Evolutionary conservation across 2,797 vertebrate species (phyloP), one percentile per base, ranked within the genome.

Genomic region (Chaetophractus vellerosus): DNA sequence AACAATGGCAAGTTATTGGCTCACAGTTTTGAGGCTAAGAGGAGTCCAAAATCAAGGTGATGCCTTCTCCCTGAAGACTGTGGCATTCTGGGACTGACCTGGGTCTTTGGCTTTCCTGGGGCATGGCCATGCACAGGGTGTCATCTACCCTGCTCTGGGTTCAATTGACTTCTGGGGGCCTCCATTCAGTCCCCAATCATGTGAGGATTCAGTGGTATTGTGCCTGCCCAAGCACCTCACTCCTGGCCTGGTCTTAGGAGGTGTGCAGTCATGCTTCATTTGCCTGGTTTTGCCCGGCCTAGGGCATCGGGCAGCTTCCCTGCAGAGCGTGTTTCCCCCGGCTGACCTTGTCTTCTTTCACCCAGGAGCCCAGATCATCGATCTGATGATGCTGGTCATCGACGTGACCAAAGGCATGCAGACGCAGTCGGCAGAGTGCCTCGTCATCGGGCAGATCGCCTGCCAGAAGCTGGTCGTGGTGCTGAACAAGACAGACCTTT

Each of bases 341-440:
- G 57, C 89, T 97, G 76, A 97, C 91, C 88, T 16, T 95, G 75
- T 91, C 59, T 97, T 97, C 63, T 97, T 55, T 55, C 93, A 57
- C 18, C 9, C 94, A 99, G 99, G 99, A 96, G 99, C 99, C 83
- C 99, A 99, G 98, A 99, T 99, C 96, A 99, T 99, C 61, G 99
- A 99, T 97, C 98, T 99, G 97, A 99, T 99, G 99, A 99, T 99
- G 99, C 98, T 99, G 94, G 99, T 99, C 95, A 99, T 99, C 68
- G 99, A 99, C 0, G 99, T 99, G 98, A 99, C 99, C 95, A 99
- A 99, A 97, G 99, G 99, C 1, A 98, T 99, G 98, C 99, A 99
- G 98, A 99, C 99, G 0, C 99, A 99, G 98, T 99, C 99, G 19
- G 99, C 99, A 1, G 99, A 99, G 97, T 99, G 99, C 98, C 98